Evolutionary conservation across 1,140 invertebrate genomes (phyloP).

Genomic region (Coptotermes formosanus): DNA sequence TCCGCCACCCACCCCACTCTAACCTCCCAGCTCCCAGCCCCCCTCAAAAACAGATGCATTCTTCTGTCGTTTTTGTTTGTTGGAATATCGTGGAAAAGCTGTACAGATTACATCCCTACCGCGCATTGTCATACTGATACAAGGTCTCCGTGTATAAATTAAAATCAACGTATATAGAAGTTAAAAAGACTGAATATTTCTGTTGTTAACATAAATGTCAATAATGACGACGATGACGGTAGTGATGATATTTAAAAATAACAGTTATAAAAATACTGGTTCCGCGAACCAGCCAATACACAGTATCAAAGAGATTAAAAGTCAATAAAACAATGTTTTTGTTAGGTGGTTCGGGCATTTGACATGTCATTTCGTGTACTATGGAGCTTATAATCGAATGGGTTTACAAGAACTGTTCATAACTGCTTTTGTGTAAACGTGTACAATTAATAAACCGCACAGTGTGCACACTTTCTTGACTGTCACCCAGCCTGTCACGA

Average conservation of each 20-base stretch:
- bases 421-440: neutral
- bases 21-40: neutral
- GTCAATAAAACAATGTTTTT: neutral
- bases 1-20: neutral
- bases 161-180: neutral
- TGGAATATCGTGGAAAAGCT: neutral
- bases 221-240: neutral
- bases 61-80: neutral
- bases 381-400: neutral
- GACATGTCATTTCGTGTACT: neutral
- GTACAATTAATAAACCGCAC: neutral
- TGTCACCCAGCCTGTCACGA: too few relatives aligned
- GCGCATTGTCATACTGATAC: neutral
- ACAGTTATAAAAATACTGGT: conserved; percentile 14
- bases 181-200: neutral
- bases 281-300: neutral
- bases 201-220: conserved; percentile 15
- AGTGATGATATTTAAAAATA: neutral
- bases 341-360: neutral
- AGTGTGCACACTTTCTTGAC: too few relatives aligned
- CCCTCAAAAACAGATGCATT: neutral
- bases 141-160: neutral
- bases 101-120: neutral
- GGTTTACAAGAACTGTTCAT: neutral
- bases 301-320: conserved; percentile 9